phyloP scores from a whole-genome alignment of 2,888 invertebrate genomes.

The Drosophila birchii region DNA sequence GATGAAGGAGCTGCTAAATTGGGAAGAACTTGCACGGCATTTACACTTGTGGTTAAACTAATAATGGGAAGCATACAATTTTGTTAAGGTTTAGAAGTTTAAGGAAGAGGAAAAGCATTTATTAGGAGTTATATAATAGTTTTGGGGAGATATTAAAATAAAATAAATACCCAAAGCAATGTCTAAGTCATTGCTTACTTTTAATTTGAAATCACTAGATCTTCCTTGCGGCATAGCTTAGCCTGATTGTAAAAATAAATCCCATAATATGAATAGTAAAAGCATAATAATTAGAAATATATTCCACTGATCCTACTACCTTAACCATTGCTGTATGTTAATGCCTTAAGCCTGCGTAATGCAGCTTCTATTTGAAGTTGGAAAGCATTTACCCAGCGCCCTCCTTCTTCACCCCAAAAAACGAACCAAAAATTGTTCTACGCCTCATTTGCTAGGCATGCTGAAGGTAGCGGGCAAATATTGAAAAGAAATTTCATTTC shows the following conservation, averaged over 20 bases:
- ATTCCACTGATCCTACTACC: neutral
- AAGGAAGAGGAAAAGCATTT: neutral
- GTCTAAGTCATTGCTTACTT: too few species aligned
- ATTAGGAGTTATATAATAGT: neutral
- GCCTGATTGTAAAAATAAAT: neutral
- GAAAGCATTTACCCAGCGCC: slow-evolving; percentile 27
- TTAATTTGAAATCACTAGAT: neutral
- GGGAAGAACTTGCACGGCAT: neutral
- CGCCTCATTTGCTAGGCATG: slow-evolving; percentile 69
- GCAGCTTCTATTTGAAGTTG: slow-evolving; percentile 38
- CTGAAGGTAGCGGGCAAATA: slow-evolving; percentile 49
- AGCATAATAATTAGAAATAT: neutral
- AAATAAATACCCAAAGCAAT: too few species aligned
- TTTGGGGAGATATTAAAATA: neutral
- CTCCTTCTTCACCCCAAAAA: slow-evolving; percentile 40
- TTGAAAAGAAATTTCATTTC: slow-evolving; percentile 70
- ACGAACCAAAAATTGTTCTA: slow-evolving; percentile 52
- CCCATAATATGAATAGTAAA: neutral
- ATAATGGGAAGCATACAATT: neutral
- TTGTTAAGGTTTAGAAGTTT: neutral
- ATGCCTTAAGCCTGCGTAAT: slow-evolving; percentile 8
- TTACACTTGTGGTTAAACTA: slow-evolving; percentile 18
- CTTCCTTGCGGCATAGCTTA: neutral
- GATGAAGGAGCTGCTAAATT: slow-evolving; percentile 44
- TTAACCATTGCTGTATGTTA: neutral